These are phyloP conservation scores for Gryllus longicercus DNA, from an alignment of 2,888 invertebrate species.

Conservation along the genomic window DNA sequence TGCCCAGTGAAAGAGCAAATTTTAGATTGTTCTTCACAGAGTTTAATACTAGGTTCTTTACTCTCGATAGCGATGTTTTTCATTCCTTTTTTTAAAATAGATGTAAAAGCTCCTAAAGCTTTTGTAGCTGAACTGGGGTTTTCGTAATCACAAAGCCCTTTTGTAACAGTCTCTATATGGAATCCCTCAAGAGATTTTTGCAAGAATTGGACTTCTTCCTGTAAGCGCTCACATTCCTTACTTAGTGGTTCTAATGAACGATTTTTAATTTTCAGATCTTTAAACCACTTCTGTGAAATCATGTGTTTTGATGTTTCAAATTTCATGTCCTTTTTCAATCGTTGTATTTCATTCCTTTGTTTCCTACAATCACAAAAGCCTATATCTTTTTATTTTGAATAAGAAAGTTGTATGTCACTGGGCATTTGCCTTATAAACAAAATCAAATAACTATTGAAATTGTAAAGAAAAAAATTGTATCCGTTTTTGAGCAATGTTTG, in stretches of 20 bases:
- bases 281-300: conserved; percentile 54
- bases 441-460: no score
- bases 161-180: conserved; percentile 57
- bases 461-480: no score
- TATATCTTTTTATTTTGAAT: no score
- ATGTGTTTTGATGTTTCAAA: conserved; percentile 52
- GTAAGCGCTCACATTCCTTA: conserved; percentile 55
- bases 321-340: conserved; percentile 41
- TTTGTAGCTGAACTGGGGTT: conserved; percentile 44
- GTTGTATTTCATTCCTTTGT: conserved; percentile 45
- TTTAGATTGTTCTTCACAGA: not conserved
- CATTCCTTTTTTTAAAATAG: conserved; percentile 59
- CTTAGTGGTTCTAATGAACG: conserved; percentile 50
- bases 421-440: no score
- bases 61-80: conserved; percentile 49
- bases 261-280: conserved; percentile 52
- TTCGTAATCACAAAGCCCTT: conserved; percentile 43
- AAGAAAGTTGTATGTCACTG: no score
- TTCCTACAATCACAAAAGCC: no score
- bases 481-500: no score
- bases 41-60: conserved; percentile 43
- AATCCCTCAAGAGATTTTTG: conserved; percentile 36
- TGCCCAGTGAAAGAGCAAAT: not conserved
- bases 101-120: conserved; percentile 57
- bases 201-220: conserved; percentile 51